A percentile compares a stretch with the other conserved stretches of the same genome.
Evolutionary conservation across 2,113 vertebrate species (phyloP).

Genomic region (Silurus meridionalis): DNA sequence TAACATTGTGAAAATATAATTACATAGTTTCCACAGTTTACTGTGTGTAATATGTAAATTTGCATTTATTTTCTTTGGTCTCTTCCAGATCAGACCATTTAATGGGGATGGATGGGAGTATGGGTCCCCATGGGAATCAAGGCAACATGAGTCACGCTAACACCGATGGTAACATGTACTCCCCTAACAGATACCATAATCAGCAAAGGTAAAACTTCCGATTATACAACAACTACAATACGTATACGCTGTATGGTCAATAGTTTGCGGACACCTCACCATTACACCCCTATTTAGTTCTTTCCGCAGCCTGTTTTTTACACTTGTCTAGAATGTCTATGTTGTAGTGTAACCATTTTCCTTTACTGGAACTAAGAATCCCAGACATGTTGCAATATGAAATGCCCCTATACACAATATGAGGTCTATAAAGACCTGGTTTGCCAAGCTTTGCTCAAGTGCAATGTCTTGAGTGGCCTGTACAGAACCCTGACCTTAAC

Average conservation of each 20-base stretch:
- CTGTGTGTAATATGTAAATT: not conserved
- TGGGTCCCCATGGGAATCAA: conserved; percentile 73
- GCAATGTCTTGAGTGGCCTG: not conserved
- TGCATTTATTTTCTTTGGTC: not conserved
- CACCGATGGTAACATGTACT: conserved; percentile 77
- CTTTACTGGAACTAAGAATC: not conserved
- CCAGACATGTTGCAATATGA: not conserved
- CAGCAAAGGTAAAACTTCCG: conserved; percentile 73
- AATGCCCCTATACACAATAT: not conserved
- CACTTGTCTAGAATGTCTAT: not conserved
- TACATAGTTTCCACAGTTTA: not conserved
- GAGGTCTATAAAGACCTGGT: not conserved
- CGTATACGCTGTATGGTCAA: not conserved
- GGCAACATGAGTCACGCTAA: conserved; percentile 76
- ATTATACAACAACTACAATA: not conserved
- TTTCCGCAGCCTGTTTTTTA: not conserved
- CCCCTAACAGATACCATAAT: conserved; percentile 71
- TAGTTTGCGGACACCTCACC: too few relatives aligned
- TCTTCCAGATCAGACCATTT: conserved; percentile 75
- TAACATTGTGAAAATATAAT: not conserved
- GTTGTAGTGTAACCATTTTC: not conserved
- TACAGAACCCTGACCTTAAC: not conserved
- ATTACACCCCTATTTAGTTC: not conserved
- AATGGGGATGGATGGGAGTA: conserved; percentile 77
- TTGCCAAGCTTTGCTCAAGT: not conserved